Evolutionary conservation across 2,113 vertebrate genomes (phyloP), one percentile per base, ranked within the genome.

Genomic region (Pollachius pollachius): DNA sequence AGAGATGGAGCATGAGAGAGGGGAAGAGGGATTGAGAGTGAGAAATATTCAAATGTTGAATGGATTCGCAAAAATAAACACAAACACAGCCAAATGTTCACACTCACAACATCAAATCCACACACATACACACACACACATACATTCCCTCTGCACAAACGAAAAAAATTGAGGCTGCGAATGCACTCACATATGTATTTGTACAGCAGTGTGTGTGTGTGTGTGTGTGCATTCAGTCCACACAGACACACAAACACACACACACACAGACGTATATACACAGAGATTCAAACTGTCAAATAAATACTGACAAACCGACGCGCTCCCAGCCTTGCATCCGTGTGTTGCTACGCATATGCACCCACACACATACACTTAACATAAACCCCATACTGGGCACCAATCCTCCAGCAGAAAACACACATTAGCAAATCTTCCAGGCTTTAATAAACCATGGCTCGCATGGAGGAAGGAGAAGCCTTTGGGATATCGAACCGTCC

Each of bases 401-500:
- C 54, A 21, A 67, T n/a, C 30, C 56, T 69, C 58, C 64, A 67
- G 27, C 68, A 21, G 23, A 8, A 23, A 74, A 37, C 64, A 37
- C 64, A 63, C 17, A 17, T 15, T 27, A 62, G 62, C 34, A 4
- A 3, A 17, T 76, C 71, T 76, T 58, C 0, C 41, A 69, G 66
- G 69, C 66, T 88, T 76, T 71, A 71, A 76, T 78, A 76, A 75
- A 76, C 67, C 56, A 73, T 70, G 78, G 74, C 63, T 74, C 78
- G 72, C 65, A 70, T 73, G 54, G 17, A 56, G 54, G 17, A 56
- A 12, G 17, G 5, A 15, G 79, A 81, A 67, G 81, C 86, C 81
- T 83, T 85, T 60, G 72, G 77, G 73, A 87, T 87, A 91, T 88
- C 64, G 81, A 86, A 80, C 68, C 54, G 70, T 81, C 71, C 80